phyloP scores from a whole-genome alignment of 23 tunicate species.

The Halocynthia aurantium region DNA sequence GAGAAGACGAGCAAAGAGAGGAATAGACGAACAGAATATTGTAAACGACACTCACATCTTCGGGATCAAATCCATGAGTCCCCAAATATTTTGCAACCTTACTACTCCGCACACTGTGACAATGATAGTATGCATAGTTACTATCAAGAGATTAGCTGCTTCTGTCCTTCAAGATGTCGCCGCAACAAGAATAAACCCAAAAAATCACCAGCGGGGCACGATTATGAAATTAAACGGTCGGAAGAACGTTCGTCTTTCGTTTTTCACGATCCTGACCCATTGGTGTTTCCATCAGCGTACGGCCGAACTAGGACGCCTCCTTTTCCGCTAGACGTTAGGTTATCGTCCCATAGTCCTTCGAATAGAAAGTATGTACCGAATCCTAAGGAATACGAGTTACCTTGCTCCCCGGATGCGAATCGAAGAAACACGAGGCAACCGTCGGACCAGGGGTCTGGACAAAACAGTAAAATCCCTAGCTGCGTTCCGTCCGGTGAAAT shows the following conservation, averaged over 20 bases:
- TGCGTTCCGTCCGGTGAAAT: too few relatives aligned
- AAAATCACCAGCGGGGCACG: background rate
- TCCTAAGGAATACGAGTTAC: too few relatives aligned
- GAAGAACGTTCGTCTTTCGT: slow-evolving; percentile 14
- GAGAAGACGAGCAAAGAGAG: too few relatives aligned
- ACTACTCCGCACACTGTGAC: slow-evolving; percentile 3
- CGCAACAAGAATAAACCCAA: background rate
- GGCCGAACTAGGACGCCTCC: slow-evolving; percentile 2
- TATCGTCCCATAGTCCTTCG: background rate
- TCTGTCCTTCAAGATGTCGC: slow-evolving; percentile 3
- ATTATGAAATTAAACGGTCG: background rate
- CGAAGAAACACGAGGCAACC: too few relatives aligned
- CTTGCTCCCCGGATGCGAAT: too few relatives aligned
- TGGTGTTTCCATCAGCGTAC: background rate
- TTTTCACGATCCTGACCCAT: background rate
- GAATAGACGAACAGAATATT: too few relatives aligned
- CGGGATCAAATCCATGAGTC: too few relatives aligned
- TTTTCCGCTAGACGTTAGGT: background rate
- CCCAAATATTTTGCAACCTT: background rate
- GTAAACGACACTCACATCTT: too few relatives aligned
- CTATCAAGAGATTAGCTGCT: background rate
- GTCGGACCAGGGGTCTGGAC: too few relatives aligned
- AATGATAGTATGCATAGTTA: background rate
- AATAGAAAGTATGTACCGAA: background rate
- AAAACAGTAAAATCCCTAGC: too few relatives aligned